Percentiles rank a stretch among this genome's conserved stretches.
Conservation (phyloP, 2,113 vertebrate species). For the Indicator indicator region DNA sequence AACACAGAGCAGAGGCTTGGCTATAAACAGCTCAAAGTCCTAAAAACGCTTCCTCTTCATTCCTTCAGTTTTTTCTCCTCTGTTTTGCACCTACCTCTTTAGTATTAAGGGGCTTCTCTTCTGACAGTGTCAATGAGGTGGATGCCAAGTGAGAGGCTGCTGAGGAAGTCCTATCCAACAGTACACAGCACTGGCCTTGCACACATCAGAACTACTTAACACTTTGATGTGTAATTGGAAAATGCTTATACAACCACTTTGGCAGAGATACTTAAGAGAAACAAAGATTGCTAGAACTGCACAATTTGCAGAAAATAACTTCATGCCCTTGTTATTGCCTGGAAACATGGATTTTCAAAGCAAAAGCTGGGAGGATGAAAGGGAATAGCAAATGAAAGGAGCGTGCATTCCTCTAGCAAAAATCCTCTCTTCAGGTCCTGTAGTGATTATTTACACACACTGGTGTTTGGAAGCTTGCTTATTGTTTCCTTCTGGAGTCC, state of each 20-base stretch:
- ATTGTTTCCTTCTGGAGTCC: neutral
- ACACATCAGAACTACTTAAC: neutral
- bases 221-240: neutral
- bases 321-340: slow-evolving; percentile 41
- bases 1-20: neutral
- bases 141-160: neutral
- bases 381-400: slow-evolving; percentile 57
- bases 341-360: slow-evolving; percentile 53
- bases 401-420: slow-evolving; percentile 28
- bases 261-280: slow-evolving; percentile 14
- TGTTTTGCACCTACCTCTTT: neutral
- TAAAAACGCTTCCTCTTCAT: neutral
- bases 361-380: slow-evolving; percentile 43
- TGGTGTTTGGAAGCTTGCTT: neutral
- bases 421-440: neutral
- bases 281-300: slow-evolving; percentile 18
- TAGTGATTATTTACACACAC: neutral
- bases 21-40: neutral
- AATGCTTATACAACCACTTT: slow-evolving; percentile 5
- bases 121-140: neutral
- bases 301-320: slow-evolving; percentile 54
- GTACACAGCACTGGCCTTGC: neutral
- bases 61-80: neutral
- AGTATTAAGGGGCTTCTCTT: neutral
- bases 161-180: neutral